Conservation (phyloP, 2,888 invertebrate species). For the Caenorhabditis japonica region DNA sequence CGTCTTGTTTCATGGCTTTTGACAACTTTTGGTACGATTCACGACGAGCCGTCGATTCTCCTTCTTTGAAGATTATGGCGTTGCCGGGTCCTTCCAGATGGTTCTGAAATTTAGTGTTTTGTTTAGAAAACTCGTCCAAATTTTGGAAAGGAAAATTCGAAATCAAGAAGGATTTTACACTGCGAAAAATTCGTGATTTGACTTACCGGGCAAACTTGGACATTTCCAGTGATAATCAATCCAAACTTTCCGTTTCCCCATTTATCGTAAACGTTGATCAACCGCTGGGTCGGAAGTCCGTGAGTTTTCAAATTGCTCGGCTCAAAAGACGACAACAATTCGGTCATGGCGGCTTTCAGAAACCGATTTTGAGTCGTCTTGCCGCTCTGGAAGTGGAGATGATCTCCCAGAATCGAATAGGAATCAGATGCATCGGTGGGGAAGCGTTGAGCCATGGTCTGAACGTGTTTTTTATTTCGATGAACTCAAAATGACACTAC, state of each 20-base stretch:
- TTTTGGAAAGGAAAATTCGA: no score
- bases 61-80: conserved; percentile 49
- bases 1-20: conserved; percentile 52
- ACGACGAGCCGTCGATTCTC: conserved; percentile 28
- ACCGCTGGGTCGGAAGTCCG: conserved; percentile 60
- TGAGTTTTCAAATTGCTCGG: conserved; percentile 24
- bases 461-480: no score
- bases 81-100: conserved; percentile 59
- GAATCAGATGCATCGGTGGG: conserved; percentile 14
- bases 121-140: no score
- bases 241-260: conserved; percentile 67
- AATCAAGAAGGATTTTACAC: not conserved
- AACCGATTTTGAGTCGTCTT: conserved; percentile 48
- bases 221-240: conserved; percentile 65
- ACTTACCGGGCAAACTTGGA: conserved; percentile 45
- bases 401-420: conserved; percentile 30
- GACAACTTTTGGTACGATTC: conserved; percentile 39
- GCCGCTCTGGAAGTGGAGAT: conserved; percentile 42
- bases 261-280: conserved; percentile 64
- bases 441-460: conserved; percentile 38
- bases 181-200: not conserved
- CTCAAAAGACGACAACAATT: conserved; percentile 32
- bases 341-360: conserved; percentile 49
- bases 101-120: conserved; percentile 5
- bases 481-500: no score